These are phyloP conservation scores for Lathronympha strigana DNA, from an alignment of 2,888 invertebrate species.

Conservation along the genomic window DNA sequence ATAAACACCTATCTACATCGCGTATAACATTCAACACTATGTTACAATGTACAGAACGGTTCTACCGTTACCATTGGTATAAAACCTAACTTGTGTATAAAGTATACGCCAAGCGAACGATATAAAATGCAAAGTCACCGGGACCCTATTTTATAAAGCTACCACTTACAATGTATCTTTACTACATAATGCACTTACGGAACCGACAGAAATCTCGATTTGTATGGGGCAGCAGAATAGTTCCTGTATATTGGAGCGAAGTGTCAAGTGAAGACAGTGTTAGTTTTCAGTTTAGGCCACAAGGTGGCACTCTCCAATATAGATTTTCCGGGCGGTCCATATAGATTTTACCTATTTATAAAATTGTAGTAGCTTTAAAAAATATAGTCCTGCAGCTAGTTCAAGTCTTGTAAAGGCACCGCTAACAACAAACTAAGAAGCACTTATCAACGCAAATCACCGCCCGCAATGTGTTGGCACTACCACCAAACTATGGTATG, in stretches of 20 bases:
- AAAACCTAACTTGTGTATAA: conserved; percentile 22
- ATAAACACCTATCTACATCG: not conserved
- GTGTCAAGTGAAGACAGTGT: too few relatives aligned
- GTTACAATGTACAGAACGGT: conserved; percentile 18
- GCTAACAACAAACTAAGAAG: conserved; percentile 25
- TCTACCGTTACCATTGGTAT: conserved; percentile 26
- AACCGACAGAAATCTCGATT: too few relatives aligned
- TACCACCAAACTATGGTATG: too few relatives aligned
- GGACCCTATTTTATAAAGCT: not conserved
- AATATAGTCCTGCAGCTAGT: not conserved
- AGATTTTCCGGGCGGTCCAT: too few relatives aligned
- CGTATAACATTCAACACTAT: conserved; percentile 33
- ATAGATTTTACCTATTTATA: too few relatives aligned
- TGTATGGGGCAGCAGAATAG: too few relatives aligned
- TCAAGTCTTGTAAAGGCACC: conserved; percentile 33
- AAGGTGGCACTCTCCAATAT: too few relatives aligned
- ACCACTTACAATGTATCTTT: not conserved
- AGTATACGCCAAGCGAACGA: not conserved
- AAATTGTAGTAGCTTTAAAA: not conserved
- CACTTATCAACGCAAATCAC: not conserved
- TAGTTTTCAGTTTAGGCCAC: too few relatives aligned
- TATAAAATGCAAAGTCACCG: not conserved
- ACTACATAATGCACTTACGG: too few relatives aligned
- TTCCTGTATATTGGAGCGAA: too few relatives aligned
- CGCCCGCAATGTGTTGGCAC: not conserved